These are phyloP conservation scores for Gulo gulo DNA, from an alignment of 2,113 vertebrate species.

Conservation along the genomic window DNA sequence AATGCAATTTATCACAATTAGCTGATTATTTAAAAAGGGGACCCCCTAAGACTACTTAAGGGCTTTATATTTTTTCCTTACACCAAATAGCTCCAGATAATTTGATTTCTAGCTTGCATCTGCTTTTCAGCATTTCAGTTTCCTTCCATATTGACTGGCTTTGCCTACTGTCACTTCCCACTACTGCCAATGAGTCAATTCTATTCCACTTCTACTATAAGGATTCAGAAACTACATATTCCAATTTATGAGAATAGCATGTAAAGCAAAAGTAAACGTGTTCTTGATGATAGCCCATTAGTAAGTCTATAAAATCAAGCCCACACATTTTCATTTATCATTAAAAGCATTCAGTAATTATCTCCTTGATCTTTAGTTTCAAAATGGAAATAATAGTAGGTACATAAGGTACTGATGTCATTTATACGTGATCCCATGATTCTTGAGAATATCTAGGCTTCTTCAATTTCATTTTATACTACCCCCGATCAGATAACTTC, in stretches of 20 bases:
- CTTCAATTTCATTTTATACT: background rate
- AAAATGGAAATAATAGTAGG: background rate
- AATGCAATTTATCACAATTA: background rate
- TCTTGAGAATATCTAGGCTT: constrained; percentile 20
- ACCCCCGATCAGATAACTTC: background rate
- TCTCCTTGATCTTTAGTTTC: background rate
- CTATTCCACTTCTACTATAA: background rate
- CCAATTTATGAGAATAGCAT: background rate
- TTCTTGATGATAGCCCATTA: background rate
- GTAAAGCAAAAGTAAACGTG: background rate
- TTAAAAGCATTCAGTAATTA: constrained; percentile 23
- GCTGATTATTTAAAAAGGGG: background rate
- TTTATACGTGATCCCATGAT: background rate
- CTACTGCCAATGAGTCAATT: background rate
- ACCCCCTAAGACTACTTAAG: background rate
- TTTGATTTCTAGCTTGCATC: background rate
- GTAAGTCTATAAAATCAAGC: background rate
- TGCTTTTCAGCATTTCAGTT: background rate
- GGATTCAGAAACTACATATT: background rate
- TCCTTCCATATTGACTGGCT: background rate
- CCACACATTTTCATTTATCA: background rate
- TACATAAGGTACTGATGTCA: background rate
- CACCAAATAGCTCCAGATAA: background rate
- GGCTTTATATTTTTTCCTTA: background rate
- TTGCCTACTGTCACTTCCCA: background rate